These are phyloP conservation scores for Ctenosaura bakeri DNA, from an alignment of 2,797 vertebrate species.

Conservation along the genomic window DNA sequence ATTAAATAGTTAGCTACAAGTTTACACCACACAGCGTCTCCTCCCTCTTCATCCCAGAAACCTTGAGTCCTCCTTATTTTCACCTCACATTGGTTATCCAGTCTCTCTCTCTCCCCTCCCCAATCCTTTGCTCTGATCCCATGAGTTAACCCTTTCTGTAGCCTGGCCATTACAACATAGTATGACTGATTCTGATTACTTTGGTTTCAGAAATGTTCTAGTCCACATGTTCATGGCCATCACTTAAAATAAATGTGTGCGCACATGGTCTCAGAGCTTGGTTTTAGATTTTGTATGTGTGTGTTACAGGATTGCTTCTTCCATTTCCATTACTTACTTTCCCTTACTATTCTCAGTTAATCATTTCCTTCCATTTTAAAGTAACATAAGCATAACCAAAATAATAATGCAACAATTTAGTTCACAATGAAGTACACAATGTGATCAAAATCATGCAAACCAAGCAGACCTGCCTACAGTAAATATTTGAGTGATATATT, in stretches of 20 bases:
- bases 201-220: neutral
- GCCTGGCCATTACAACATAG: no score
- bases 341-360: neutral
- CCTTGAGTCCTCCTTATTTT: no score
- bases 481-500: neutral
- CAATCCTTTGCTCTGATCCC: no score
- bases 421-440: conserved; percentile 4
- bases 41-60: no score
- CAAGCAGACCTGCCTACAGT: neutral
- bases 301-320: neutral
- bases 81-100: no score
- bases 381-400: neutral
- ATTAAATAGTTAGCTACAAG: no score
- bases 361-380: neutral
- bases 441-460: neutral
- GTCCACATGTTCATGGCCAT: neutral
- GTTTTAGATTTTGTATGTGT: neutral
- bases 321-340: neutral
- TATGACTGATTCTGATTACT: neutral
- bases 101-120: no score
- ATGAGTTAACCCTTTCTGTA: no score
- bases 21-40: no score
- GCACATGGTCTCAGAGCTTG: neutral
- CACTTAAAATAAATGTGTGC: neutral
- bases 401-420: neutral